A percentile compares a stretch with the other conserved stretches of the same genome.
These are phyloP conservation scores for Scolopax bukidnonensis DNA, from an alignment of 2,797 vertebrate genomes.

Conservation along the genomic window DNA sequence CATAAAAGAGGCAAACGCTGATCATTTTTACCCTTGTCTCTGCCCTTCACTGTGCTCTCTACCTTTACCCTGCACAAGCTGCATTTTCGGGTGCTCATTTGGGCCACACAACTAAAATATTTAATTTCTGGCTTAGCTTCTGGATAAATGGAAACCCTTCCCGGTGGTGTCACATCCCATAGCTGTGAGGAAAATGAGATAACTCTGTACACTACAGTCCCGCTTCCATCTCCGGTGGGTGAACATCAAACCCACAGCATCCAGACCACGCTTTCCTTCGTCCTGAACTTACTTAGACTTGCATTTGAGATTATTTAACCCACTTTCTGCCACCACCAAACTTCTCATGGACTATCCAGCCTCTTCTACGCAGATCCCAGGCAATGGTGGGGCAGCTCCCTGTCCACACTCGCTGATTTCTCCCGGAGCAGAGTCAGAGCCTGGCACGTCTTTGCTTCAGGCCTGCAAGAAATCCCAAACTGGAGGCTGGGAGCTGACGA, in stretches of 20 bases:
- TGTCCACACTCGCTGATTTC: background rate
- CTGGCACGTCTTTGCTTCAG: fast-evolving
- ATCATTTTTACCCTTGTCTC: background rate
- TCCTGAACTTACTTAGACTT: background rate
- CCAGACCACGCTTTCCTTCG: fast-evolving
- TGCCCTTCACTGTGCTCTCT: fast-evolving
- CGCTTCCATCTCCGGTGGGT: background rate
- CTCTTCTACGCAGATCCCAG: background rate
- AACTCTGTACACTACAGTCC: background rate
- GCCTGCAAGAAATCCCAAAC: background rate
- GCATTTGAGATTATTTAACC: background rate
- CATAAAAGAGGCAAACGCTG: background rate
- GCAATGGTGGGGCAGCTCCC: fast-evolving
- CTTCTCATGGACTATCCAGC: background rate
- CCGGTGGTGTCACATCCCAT: fast-evolving
- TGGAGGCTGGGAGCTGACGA: fast-evolving
- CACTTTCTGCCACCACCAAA: background rate
- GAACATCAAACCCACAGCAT: background rate
- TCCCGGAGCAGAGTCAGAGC: background rate
- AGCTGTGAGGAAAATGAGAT: background rate
- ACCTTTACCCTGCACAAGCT: background rate
- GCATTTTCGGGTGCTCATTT: background rate
- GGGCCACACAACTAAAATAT: background rate
- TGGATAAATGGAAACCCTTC: background rate
- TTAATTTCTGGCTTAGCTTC: background rate